phyloP scores from a whole-genome alignment of 2,113 vertebrate genomes.

The Otus sunia region DNA sequence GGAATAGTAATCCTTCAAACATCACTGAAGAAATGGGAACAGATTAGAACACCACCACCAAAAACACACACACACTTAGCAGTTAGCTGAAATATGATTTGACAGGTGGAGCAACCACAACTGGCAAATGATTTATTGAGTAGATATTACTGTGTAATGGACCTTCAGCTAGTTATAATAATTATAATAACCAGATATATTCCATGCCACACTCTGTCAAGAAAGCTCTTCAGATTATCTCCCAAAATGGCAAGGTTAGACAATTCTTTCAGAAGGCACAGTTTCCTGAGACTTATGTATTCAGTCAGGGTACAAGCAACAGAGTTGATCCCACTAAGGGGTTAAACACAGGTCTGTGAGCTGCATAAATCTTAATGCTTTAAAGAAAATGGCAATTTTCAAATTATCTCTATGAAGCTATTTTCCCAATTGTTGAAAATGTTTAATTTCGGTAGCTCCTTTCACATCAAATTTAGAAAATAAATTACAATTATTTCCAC shows the following conservation, averaged over 20 bases:
- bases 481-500: background rate
- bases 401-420: background rate
- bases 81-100: background rate
- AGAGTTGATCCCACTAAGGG: background rate
- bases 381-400: background rate
- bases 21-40: background rate
- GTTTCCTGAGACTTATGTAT: background rate
- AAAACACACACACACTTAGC: background rate
- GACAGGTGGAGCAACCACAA: background rate
- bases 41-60: background rate
- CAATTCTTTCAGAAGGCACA: background rate
- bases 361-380: background rate
- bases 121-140: slow-evolving; percentile 13
- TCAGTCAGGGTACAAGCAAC: background rate
- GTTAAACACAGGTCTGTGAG: background rate
- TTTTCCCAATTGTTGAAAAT: background rate
- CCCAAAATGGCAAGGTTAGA: background rate
- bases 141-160: background rate
- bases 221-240: background rate
- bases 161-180: background rate
- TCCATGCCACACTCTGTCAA: background rate
- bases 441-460: background rate
- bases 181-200: slow-evolving; percentile 5
- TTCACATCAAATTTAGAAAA: background rate
- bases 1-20: background rate